These are phyloP conservation scores for Drosophila kambysellisi DNA, from an alignment of 2,888 invertebrate genomes.

Conservation along the genomic window DNA sequence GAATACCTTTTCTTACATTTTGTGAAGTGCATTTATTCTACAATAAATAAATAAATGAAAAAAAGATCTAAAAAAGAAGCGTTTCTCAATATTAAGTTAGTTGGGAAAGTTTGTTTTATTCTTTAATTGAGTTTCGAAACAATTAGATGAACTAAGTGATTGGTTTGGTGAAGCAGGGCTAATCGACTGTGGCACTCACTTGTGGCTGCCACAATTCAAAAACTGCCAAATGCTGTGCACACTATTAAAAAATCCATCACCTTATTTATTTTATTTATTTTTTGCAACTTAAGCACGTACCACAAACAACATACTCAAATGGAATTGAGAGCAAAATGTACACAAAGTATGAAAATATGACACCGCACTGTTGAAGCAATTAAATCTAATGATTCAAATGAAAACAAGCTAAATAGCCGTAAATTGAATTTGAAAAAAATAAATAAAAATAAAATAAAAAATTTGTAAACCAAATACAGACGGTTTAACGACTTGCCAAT, in stretches of 20 bases:
- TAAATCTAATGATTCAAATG: conserved; percentile 31
- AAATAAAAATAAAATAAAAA: not conserved
- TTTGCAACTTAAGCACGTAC: conserved; percentile 23
- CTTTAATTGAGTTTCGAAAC: not conserved
- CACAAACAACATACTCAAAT: conserved; percentile 4
- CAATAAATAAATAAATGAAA: not conserved
- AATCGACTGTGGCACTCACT: not conserved
- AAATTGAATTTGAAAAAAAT: conserved; percentile 28
- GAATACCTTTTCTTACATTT: not conserved
- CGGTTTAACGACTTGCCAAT: conserved; percentile 24
- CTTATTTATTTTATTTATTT: not conserved
- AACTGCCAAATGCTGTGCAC: conserved; percentile 11
- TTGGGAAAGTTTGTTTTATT: not conserved
- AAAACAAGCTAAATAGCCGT: conserved; percentile 36
- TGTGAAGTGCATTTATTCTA: not conserved
- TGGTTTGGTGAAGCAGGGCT: not conserved
- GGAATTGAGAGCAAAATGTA: conserved; percentile 20
- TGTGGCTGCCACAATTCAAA: conserved; percentile 1
- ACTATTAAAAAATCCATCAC: conserved; percentile 33
- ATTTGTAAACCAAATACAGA: conserved; percentile 44
- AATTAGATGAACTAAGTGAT: conserved; percentile 1
- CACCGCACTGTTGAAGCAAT: conserved; percentile 34
- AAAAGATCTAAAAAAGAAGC: not conserved
- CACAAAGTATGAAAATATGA: conserved; percentile 19
- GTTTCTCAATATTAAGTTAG: not conserved